Conservation (phyloP, 2,888 invertebrate species). For the Thereva unica region DNA sequence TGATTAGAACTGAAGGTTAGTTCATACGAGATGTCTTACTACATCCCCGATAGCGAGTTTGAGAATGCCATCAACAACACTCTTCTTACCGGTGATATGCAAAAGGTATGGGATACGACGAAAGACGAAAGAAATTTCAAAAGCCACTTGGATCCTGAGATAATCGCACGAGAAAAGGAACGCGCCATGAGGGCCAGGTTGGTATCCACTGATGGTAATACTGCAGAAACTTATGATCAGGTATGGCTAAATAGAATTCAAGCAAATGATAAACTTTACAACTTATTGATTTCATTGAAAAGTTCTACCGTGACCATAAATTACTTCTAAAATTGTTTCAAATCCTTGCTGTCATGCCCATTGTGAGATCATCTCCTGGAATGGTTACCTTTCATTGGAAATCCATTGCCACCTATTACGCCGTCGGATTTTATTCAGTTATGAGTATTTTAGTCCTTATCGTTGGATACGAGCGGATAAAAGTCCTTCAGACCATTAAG, state of each 20-base stretch:
- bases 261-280: not conserved
- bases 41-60: conserved; percentile 39
- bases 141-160: conserved; percentile 5
- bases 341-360: conserved; percentile 69
- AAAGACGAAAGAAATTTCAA: conserved; percentile 6
- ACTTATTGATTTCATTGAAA: conserved; percentile 13
- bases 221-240: conserved; percentile 64
- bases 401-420: conserved; percentile 66
- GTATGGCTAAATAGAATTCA: conserved; percentile 33
- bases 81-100: conserved; percentile 39
- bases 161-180: conserved; percentile 42
- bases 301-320: conserved; percentile 69
- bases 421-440: conserved; percentile 65
- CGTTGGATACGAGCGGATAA: conserved; percentile 66
- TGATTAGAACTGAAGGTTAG: not conserved
- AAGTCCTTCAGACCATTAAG: conserved; percentile 64
- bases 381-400: conserved; percentile 67
- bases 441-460: conserved; percentile 63
- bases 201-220: conserved; percentile 64
- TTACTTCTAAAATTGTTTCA: conserved; percentile 65
- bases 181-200: conserved; percentile 59
- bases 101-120: conserved; percentile 29
- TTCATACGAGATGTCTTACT: conserved; percentile 11
- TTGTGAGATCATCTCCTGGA: conserved; percentile 62
- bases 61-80: conserved; percentile 41